These are phyloP conservation scores for Cyaniris semiargus DNA, from an alignment of 2,888 invertebrate species.

Conservation along the genomic window DNA sequence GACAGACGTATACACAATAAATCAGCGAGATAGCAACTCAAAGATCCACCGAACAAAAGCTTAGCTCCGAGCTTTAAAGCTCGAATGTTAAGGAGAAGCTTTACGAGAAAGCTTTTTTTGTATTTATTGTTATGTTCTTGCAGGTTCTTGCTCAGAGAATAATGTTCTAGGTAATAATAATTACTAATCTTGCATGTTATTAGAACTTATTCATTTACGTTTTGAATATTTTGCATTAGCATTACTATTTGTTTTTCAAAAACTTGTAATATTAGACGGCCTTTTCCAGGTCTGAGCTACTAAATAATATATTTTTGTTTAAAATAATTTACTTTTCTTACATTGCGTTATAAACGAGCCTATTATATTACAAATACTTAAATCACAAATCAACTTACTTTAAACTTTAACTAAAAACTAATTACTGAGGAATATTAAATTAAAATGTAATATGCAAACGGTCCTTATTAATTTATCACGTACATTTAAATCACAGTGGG, in stretches of 20 bases:
- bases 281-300: too few species aligned
- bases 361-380: too few species aligned
- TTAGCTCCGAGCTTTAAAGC: conserved; percentile 45
- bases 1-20: conserved; percentile 52
- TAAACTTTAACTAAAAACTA: too few species aligned
- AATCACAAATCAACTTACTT: too few species aligned
- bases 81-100: conserved; percentile 49
- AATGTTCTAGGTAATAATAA: background rate
- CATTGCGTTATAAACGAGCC: too few species aligned
- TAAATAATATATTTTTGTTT: too few species aligned
- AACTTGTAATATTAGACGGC: background rate
- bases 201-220: background rate
- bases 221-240: too few species aligned
- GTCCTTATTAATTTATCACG: background rate
- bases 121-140: background rate
- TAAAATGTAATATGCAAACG: too few species aligned
- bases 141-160: background rate
- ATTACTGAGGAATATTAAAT: too few species aligned
- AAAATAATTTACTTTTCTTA: too few species aligned
- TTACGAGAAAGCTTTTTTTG: conserved; percentile 20
- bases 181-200: background rate
- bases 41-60: conserved; percentile 53
- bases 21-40: conserved; percentile 57
- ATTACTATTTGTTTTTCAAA: background rate
- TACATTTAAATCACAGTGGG: background rate